These are phyloP conservation scores for Rhizomys pruinosus DNA, from an alignment of 2,113 vertebrate genomes.

Conservation along the genomic window DNA sequence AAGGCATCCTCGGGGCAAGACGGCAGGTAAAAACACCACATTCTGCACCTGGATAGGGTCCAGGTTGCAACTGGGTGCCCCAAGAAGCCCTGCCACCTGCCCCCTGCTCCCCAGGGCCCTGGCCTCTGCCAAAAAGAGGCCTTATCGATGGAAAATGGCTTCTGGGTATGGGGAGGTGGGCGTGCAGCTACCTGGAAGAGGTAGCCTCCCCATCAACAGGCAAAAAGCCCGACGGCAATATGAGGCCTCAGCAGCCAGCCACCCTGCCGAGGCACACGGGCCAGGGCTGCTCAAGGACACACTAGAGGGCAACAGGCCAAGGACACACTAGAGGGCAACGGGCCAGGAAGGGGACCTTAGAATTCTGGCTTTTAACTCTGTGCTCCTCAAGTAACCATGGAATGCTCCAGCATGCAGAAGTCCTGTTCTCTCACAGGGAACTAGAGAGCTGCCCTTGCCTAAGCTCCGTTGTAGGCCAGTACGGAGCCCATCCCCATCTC, in stretches of 20 bases:
- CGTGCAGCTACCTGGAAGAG: slow-evolving; percentile 22
- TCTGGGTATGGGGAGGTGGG: not conserved
- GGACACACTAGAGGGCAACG: not conserved
- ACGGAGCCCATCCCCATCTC: not conserved
- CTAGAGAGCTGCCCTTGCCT: not conserved
- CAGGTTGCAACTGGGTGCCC: slow-evolving; percentile 18
- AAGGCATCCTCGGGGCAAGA: slow-evolving; percentile 54
- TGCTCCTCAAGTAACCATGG: not conserved
- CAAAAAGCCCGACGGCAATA: not conserved
- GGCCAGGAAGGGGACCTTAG: not conserved
- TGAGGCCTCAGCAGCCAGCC: not conserved
- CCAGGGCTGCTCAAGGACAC: not conserved
- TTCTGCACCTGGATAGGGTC: not conserved
- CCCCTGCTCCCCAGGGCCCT: not conserved
- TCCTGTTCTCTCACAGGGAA: not conserved
- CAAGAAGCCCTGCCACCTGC: slow-evolving; percentile 32
- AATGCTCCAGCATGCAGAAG: not conserved
- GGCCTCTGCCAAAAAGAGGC: slow-evolving; percentile 8
- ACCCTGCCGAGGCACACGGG: not conserved
- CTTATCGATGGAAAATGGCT: slow-evolving; percentile 4
- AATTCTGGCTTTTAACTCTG: not conserved
- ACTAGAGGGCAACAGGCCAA: not conserved
- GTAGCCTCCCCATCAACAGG: not conserved
- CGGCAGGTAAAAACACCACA: slow-evolving; percentile 44
- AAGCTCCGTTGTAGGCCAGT: not conserved